These are phyloP conservation scores for Halocaridina rubra DNA, from an alignment of 2,888 invertebrate genomes.

Conservation along the genomic window DNA sequence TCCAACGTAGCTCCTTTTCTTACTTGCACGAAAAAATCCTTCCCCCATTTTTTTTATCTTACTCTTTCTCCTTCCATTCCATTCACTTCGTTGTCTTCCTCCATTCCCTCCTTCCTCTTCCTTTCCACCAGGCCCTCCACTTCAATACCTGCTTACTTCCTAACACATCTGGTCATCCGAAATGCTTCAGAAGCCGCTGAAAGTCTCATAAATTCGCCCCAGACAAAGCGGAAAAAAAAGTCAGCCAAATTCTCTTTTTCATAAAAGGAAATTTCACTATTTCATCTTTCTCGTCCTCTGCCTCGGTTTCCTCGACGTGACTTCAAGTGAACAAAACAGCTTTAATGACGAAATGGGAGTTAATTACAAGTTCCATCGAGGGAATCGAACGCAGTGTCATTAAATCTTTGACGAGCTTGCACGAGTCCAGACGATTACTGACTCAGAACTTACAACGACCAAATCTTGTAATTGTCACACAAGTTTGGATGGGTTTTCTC, in stretches of 20 bases:
- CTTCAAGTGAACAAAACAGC: constrained; percentile 15
- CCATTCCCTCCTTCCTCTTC: not conserved
- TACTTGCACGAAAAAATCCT: no score
- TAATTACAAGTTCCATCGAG: constrained; percentile 51
- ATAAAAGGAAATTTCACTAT: no score
- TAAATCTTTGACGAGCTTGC: constrained; percentile 57
- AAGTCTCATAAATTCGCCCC: no score
- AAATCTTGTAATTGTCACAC: constrained; percentile 50
- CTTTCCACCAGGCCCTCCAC: not conserved
- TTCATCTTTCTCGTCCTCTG: no score
- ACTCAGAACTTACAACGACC: constrained; percentile 53
- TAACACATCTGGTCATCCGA: constrained; percentile 30
- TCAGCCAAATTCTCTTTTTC: no score
- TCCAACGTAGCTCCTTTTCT: not conserved
- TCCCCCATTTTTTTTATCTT: no score
- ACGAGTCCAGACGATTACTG: constrained; percentile 46
- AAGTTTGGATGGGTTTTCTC: constrained; percentile 42
- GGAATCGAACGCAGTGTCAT: constrained; percentile 54
- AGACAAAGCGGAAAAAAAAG: no score
- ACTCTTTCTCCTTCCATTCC: not conserved
- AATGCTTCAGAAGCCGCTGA: no score
- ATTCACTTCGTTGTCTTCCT: not conserved
- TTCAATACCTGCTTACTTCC: constrained; percentile 1
- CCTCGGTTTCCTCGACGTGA: no score
- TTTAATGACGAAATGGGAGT: constrained; percentile 44